Evolutionary conservation across 1,140 invertebrate genomes (phyloP).

Genomic region (Batillaria attramentaria): DNA sequence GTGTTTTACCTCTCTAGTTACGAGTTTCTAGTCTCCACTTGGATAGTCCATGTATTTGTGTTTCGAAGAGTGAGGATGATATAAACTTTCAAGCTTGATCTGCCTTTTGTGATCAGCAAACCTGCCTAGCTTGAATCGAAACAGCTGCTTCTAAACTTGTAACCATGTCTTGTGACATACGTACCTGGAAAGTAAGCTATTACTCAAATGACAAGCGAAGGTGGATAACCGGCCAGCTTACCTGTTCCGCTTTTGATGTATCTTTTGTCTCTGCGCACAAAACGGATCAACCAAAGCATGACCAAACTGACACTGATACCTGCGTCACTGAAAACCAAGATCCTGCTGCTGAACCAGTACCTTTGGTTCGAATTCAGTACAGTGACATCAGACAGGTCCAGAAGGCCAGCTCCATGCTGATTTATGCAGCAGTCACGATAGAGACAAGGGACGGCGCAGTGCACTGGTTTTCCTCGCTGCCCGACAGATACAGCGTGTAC

Average conservation of each 20-base stretch:
- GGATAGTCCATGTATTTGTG: too few relatives aligned
- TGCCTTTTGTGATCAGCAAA: too few relatives aligned
- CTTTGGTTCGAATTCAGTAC: constrained; percentile 9
- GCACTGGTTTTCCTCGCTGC: constrained; percentile 27
- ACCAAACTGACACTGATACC: not conserved
- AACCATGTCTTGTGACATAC: constrained; percentile 19
- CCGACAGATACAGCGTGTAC: constrained; percentile 22
- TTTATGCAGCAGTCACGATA: constrained; percentile 8
- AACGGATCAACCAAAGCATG: not conserved
- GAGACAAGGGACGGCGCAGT: not conserved
- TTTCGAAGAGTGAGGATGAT: too few relatives aligned
- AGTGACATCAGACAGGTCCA: constrained; percentile 13
- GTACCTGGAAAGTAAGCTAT: constrained; percentile 25
- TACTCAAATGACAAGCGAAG: constrained; percentile 10
- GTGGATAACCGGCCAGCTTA: constrained; percentile 16
- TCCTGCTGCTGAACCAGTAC: too few relatives aligned
- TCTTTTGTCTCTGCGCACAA: not conserved
- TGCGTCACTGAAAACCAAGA: not conserved
- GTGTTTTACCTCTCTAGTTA: too few relatives aligned
- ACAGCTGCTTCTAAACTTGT: too few relatives aligned
- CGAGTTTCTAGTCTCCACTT: too few relatives aligned
- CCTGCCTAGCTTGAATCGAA: too few relatives aligned
- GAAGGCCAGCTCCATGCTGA: constrained; percentile 16
- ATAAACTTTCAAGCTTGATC: too few relatives aligned
- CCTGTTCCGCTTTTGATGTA: not conserved